A percentile compares a stretch with the other conserved stretches of the same genome.
These are phyloP conservation scores for Brachyptera risi DNA, from an alignment of 2,888 invertebrate species.

Conservation along the genomic window DNA sequence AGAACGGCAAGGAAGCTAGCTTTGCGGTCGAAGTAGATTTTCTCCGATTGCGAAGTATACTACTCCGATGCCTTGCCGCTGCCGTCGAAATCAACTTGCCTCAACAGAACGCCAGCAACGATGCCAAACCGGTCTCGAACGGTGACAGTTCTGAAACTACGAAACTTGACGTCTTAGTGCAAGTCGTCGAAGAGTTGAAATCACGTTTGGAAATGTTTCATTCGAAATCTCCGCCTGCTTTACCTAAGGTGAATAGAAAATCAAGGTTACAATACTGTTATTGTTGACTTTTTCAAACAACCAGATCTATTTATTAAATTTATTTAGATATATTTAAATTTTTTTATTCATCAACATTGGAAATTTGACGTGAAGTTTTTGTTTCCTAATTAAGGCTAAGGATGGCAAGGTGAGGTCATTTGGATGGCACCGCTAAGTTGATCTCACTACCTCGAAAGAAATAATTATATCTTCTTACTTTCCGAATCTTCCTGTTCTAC, in stretches of 20 bases:
- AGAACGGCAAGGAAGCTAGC: background rate
- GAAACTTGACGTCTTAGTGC: background rate
- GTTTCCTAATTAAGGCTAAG: too few species aligned
- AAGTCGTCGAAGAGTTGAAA: background rate
- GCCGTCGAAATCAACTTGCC: constrained; percentile 12
- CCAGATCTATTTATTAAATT: too few species aligned
- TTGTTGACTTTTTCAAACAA: too few species aligned
- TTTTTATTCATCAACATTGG: too few species aligned
- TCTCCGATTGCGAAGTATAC: constrained; percentile 43
- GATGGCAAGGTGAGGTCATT: too few species aligned
- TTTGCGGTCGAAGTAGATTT: constrained; percentile 40
- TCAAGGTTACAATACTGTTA: too few species aligned
- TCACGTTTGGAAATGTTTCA: background rate
- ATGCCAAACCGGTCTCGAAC: background rate
- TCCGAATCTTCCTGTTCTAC: too few species aligned
- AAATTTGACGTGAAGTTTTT: too few species aligned
- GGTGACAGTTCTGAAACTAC: background rate
- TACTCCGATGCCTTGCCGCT: constrained; percentile 36
- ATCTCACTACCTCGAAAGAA: too few species aligned
- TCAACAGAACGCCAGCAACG: background rate
- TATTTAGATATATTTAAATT: too few species aligned
- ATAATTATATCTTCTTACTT: too few species aligned
- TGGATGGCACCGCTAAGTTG: too few species aligned
- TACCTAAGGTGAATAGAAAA: background rate
- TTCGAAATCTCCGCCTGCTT: background rate